A percentile compares a stretch with the other conserved stretches of the same genome.
phyloP scores from a whole-genome alignment of 2,113 vertebrate genomes.

The Ailuropoda melanoleuca region DNA sequence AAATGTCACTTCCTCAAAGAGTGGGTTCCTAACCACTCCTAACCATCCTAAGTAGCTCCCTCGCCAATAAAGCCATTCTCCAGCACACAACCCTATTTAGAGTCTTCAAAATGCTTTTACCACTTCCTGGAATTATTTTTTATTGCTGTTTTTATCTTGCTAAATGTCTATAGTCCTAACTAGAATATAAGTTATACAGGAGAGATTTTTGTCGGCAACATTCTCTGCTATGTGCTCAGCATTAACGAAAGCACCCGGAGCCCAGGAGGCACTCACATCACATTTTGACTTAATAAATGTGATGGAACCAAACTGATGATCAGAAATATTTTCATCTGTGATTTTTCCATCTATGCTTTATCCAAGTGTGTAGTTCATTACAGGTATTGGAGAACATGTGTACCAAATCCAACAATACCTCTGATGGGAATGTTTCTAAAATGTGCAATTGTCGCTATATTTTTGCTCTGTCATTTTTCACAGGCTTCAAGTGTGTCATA shows the following conservation, averaged over 20 bases:
- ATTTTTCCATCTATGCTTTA: constrained; percentile 12
- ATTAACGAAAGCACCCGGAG: neutral
- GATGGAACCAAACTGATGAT: neutral
- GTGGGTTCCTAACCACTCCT: neutral
- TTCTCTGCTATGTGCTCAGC: neutral
- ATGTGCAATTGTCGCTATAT: constrained; percentile 46
- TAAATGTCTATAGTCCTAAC: neutral
- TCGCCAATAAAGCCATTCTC: neutral
- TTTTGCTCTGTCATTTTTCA: constrained; percentile 74
- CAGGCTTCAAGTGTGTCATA: constrained; percentile 65
- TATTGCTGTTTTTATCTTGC: neutral
- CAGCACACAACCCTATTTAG: neutral
- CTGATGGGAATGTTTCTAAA: constrained; percentile 54
- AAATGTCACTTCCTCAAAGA: neutral
- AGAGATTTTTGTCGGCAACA: neutral
- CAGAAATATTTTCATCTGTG: neutral
- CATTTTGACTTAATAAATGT: neutral
- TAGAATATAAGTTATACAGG: neutral
- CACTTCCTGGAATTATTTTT: neutral
- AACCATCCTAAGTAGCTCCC: neutral
- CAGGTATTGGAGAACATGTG: neutral
- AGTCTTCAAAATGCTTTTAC: neutral
- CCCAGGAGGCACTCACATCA: neutral
- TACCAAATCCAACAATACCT: neutral
- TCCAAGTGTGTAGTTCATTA: neutral